Evolutionary conservation across 2,888 invertebrate genomes (phyloP).

Genomic region (Zygothrica quintamaculata): DNA sequence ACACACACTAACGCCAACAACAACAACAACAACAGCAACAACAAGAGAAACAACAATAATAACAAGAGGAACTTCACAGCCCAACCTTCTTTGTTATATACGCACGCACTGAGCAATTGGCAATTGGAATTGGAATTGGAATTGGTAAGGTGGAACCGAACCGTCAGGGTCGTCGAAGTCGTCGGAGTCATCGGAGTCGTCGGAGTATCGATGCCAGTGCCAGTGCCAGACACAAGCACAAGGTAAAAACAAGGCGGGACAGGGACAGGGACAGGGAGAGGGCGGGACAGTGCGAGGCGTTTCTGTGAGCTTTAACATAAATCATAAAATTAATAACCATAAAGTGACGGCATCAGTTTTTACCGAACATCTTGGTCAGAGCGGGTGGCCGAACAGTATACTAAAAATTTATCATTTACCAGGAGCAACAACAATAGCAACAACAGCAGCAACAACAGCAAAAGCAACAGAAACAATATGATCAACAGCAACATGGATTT

Average conservation of each 20-base stretch:
- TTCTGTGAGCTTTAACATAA: conserved; percentile 82
- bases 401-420: no score
- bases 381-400: conserved; percentile 50
- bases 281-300: conserved; percentile 46
- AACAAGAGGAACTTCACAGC: conserved; percentile 21
- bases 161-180: no score
- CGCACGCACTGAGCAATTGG: conserved; percentile 55
- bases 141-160: conserved; percentile 37
- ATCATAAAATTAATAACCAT: conserved; percentile 85
- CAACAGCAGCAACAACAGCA: no score
- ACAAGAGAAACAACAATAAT: conserved; percentile 21
- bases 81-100: conserved; percentile 53
- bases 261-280: no score
- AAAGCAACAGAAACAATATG: not conserved
- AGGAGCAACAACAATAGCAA: no score
- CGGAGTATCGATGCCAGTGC: no score
- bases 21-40: conserved; percentile 15
- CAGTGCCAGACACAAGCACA: no score
- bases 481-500: no score
- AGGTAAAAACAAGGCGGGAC: no score
- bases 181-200: no score
- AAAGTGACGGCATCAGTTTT: conserved; percentile 82
- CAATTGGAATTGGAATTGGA: conserved; percentile 58
- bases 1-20: conserved; percentile 31
- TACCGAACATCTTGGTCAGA: conserved; percentile 59